A percentile compares a stretch with the other conserved stretches of the same genome.
Evolutionary conservation across 2,888 invertebrate species (phyloP).

Genomic region (Arrhopalites spinosus): DNA sequence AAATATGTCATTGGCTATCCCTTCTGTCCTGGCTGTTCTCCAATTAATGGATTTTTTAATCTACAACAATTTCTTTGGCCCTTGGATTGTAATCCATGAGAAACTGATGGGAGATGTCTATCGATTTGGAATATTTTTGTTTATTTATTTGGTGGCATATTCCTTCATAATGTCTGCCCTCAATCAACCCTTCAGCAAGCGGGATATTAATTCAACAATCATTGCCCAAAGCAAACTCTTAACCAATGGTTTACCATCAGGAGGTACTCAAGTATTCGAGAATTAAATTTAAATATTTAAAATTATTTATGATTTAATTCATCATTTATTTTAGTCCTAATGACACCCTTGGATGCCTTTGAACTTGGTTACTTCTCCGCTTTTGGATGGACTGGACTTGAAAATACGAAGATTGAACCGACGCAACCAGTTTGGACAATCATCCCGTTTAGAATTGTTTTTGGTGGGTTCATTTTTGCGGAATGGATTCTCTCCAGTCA

Average conservation of each 20-base stretch:
- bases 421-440: slow-evolving; percentile 79
- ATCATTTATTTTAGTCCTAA: slow-evolving; percentile 73
- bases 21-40: slow-evolving; percentile 93
- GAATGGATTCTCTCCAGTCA: slow-evolving; percentile 97
- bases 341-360: slow-evolving; percentile 89
- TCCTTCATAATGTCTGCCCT: slow-evolving; percentile 95
- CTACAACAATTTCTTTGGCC: slow-evolving; percentile 98
- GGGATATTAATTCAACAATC: slow-evolving; percentile 34
- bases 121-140: slow-evolving; percentile 94
- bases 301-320: too few species aligned
- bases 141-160: slow-evolving; percentile 98
- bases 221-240: slow-evolving; percentile 49
- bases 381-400: slow-evolving; percentile 89
- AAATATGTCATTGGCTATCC: slow-evolving; percentile 95
- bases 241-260: slow-evolving; percentile 57
- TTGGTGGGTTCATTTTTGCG: slow-evolving; percentile 97
- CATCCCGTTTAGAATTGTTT: slow-evolving; percentile 86
- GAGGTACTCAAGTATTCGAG: slow-evolving; percentile 49
- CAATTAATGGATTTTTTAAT: slow-evolving; percentile 97
- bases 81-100: slow-evolving; percentile 99
- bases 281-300: neutral
- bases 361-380: slow-evolving; percentile 98
- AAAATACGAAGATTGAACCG: slow-evolving; percentile 68
- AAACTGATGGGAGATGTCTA: slow-evolving; percentile 90
- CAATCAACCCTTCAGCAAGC: slow-evolving; percentile 75